Evolutionary conservation across 2,113 vertebrate genomes (phyloP).

Genomic region (Acrocephalus kingi): DNA sequence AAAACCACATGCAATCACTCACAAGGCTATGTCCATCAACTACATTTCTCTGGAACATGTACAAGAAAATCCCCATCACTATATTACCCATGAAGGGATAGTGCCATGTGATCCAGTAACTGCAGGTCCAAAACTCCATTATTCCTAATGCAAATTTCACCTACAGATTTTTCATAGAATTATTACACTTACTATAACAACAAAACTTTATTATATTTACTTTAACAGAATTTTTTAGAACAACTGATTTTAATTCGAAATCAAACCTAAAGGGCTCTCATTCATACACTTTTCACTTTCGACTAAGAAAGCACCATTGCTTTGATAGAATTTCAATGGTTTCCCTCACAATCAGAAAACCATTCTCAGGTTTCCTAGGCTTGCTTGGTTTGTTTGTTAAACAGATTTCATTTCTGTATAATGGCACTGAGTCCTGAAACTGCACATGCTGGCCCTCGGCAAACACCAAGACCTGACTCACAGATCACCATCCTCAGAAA

Average conservation of each 20-base stretch:
- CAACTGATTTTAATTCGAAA: background rate
- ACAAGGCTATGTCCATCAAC: background rate
- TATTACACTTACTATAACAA: background rate
- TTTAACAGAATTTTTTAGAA: background rate
- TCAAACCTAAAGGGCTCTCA: background rate
- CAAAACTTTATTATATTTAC: background rate
- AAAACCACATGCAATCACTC: background rate
- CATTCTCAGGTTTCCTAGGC: background rate
- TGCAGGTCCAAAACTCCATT: background rate
- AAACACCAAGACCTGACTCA: background rate
- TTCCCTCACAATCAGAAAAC: background rate
- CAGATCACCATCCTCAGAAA: background rate
- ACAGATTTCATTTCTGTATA: background rate
- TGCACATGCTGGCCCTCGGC: background rate
- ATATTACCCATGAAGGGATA: background rate
- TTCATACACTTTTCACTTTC: background rate
- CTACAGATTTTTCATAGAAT: background rate
- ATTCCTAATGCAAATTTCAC: background rate
- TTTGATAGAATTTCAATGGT: background rate
- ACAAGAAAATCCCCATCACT: background rate
- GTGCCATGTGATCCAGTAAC: background rate
- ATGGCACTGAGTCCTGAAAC: background rate
- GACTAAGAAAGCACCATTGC: background rate
- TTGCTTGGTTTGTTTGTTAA: background rate
- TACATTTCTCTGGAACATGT: background rate